phyloP scores from a whole-genome alignment of 2,797 vertebrate species.

The Gallinago stenura region DNA sequence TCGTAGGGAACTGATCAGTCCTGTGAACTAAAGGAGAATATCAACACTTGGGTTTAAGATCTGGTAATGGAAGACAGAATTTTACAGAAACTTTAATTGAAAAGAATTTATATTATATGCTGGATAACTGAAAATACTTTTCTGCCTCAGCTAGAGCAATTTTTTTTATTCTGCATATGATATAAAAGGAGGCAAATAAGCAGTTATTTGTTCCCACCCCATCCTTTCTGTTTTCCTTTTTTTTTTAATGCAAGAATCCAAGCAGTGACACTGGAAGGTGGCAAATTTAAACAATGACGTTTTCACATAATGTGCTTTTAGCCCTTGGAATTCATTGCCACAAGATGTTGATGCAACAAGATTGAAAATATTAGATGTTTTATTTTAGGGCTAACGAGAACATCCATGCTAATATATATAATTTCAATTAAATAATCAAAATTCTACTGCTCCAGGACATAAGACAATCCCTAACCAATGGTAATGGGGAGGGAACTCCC shows the following conservation, averaged over 20 bases:
- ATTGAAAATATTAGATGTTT: slow-evolving; percentile 40
- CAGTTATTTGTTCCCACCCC: neutral
- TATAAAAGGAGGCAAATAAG: neutral
- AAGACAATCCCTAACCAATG: neutral
- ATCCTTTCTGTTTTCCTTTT: neutral
- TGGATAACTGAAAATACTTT: neutral
- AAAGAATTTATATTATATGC: neutral
- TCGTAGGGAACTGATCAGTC: neutral
- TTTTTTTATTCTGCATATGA: neutral
- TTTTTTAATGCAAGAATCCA: neutral
- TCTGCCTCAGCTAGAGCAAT: neutral
- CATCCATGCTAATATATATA: slow-evolving; percentile 36
- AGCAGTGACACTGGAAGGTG: neutral
- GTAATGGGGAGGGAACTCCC: slow-evolving; percentile 4
- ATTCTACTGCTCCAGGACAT: slow-evolving; percentile 48
- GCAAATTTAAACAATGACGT: neutral
- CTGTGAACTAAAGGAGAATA: neutral
- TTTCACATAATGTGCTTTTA: neutral
- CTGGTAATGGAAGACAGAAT: neutral
- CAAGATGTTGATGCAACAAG: slow-evolving; percentile 38
- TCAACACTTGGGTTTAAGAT: neutral
- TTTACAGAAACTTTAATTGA: neutral
- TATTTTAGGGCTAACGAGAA: slow-evolving; percentile 55
- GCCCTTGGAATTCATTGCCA: neutral
- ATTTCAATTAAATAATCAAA: slow-evolving; percentile 70